Evolutionary conservation across 2,113 vertebrate species (phyloP).

Genomic region (Lagopus leucura): DNA sequence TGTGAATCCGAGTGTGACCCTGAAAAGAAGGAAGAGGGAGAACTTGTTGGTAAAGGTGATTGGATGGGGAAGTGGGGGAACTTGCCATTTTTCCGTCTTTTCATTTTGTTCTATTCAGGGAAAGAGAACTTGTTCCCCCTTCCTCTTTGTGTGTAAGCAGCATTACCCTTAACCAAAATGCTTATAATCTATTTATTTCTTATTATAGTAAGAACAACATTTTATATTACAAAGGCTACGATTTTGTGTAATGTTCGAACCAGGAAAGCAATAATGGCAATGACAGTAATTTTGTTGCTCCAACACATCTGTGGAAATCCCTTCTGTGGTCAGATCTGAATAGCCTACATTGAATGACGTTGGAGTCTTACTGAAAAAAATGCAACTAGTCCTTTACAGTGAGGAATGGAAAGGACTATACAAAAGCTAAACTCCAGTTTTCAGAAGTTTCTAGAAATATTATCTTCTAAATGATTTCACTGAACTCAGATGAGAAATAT

Average conservation of each 20-base stretch:
- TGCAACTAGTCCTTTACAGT: neutral
- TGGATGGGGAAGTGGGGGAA: neutral
- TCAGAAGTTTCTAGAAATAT: neutral
- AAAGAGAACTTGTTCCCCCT: neutral
- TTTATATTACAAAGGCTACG: neutral
- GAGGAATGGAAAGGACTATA: neutral
- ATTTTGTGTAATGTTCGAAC: neutral
- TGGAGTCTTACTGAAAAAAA: neutral
- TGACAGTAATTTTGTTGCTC: neutral
- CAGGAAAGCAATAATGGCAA: neutral
- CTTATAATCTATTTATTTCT: neutral
- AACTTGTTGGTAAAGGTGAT: neutral
- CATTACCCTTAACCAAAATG: neutral
- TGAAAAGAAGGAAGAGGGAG: neutral
- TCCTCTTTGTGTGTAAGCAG: neutral
- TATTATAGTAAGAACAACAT: neutral
- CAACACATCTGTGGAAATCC: neutral
- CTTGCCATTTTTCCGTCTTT: neutral
- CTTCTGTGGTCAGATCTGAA: neutral
- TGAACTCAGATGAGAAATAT: neutral
- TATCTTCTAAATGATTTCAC: neutral
- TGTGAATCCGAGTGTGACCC: neutral
- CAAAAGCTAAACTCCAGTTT: neutral
- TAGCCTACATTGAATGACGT: neutral
- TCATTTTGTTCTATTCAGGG: neutral